phyloP scores from a whole-genome alignment of 2,113 vertebrate genomes.

The Paraplagusia blochii region DNA sequence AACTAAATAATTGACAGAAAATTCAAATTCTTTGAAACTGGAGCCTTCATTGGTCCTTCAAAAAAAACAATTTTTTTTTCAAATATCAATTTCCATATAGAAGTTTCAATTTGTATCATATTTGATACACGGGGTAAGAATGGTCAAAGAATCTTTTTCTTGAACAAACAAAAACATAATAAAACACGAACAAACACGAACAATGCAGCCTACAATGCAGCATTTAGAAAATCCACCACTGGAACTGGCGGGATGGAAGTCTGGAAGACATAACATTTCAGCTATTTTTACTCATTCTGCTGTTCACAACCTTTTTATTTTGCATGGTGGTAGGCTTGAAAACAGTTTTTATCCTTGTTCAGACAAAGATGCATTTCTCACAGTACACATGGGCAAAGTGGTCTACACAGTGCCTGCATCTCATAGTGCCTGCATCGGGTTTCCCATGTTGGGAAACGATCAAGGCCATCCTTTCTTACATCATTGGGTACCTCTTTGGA shows the following conservation, averaged over 20 bases:
- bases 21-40: not conserved
- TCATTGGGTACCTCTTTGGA: not conserved
- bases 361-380: slow-evolving; percentile 6
- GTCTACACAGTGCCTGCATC: not conserved
- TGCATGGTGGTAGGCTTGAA: too few relatives aligned
- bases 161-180: not conserved
- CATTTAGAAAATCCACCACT: not conserved
- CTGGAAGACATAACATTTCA: not conserved
- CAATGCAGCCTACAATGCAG: not conserved
- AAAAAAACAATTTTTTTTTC: not conserved
- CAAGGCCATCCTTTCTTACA: slow-evolving; percentile 2
- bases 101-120: not conserved
- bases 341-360: too few relatives aligned
- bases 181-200: not conserved
- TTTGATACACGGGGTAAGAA: not conserved
- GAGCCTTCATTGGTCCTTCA: not conserved
- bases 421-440: not conserved
- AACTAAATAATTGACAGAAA: not conserved
- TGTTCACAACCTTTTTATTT: too few relatives aligned
- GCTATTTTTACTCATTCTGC: not conserved
- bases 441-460: slow-evolving; percentile 13
- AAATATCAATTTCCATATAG: too few relatives aligned
- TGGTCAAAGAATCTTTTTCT: not conserved
- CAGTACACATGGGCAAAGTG: slow-evolving; percentile 9
- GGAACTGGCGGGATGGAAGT: not conserved